Evolutionary conservation across 2,888 invertebrate species (phyloP), one percentile per base, ranked within the genome.

Genomic region (Callimorpha dominula): DNA sequence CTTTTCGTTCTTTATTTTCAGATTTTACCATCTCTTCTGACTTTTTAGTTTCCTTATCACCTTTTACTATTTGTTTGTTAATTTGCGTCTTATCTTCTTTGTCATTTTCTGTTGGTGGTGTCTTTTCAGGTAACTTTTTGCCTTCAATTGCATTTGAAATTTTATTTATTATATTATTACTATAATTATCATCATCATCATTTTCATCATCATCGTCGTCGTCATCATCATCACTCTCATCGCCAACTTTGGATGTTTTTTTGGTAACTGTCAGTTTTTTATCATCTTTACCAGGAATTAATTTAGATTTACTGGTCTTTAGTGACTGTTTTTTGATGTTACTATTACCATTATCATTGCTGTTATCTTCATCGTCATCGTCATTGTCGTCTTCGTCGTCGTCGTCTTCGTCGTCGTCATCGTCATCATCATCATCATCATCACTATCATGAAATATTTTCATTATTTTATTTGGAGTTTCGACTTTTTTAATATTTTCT

Each of bases 1-100:
- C 5, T 75, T 84, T 78, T 8, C 2, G 65, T 68, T 82, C 52
- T 72, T 78, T 80, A 11, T 74, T 72, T 54, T 83, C 83, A 62
- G 66, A 15, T 75, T 76, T 81, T 31, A 49, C 40, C 68, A 69
- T 80, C 0, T 57, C 40, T 43, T 74, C 73, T 1, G 54, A 0
- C 63, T 12, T 46, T 49, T 65, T 60, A 40, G 54, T 74, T 31
- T 64, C 11, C 7, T 67, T 68, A 1, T 66, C 70, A 42, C 17
- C 52, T 60, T 66, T 50, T 15, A 50, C 0, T 17, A 20, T 43
- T 40, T 70, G 68, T 54, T 70, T 73, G 1, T 5, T 20, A 7
- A 50, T 49, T 68, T 81, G 72, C 42, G 40, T 52, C 52, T 74
- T 82, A 0, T 68, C 46, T 67, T 72, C 71, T 4, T 43, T 60